Evolutionary conservation across 2,797 vertebrate genomes (phyloP).

Genomic region (Acrossocheilus fasciatus): DNA sequence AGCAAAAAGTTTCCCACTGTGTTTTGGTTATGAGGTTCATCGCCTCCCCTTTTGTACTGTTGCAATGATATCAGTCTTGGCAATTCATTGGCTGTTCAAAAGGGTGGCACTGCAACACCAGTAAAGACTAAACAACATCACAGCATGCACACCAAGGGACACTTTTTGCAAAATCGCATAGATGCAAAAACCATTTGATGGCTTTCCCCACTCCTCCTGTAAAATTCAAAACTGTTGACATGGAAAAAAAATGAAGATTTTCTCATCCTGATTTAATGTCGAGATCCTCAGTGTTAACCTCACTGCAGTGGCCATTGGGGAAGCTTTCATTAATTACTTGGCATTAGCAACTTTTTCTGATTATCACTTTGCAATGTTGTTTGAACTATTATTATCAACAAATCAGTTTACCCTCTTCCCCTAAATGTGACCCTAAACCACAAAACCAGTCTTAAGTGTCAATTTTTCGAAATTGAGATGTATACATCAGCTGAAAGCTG

Average conservation of each 20-base stretch:
- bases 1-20: background rate
- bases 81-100: constrained; percentile 29
- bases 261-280: background rate
- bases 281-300: background rate
- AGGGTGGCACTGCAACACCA: constrained; percentile 43
- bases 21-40: background rate
- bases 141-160: background rate
- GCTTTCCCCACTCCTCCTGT: background rate
- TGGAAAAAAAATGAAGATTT: background rate
- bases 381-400: background rate
- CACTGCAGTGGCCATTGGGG: background rate
- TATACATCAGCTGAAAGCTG: too few relatives aligned
- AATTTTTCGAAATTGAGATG: too few relatives aligned
- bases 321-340: background rate
- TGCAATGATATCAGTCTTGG: constrained; percentile 13
- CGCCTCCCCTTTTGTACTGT: background rate
- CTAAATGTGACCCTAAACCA: background rate
- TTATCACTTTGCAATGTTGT: background rate
- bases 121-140: constrained; percentile 15
- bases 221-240: constrained; percentile 3
- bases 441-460: too few relatives aligned
- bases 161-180: background rate
- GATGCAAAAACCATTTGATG: constrained; percentile 9
- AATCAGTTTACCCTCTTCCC: background rate
- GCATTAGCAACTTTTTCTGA: background rate